These are phyloP conservation scores for Corythaeola cristata DNA, from an alignment of 2,113 vertebrate species.

Conservation along the genomic window DNA sequence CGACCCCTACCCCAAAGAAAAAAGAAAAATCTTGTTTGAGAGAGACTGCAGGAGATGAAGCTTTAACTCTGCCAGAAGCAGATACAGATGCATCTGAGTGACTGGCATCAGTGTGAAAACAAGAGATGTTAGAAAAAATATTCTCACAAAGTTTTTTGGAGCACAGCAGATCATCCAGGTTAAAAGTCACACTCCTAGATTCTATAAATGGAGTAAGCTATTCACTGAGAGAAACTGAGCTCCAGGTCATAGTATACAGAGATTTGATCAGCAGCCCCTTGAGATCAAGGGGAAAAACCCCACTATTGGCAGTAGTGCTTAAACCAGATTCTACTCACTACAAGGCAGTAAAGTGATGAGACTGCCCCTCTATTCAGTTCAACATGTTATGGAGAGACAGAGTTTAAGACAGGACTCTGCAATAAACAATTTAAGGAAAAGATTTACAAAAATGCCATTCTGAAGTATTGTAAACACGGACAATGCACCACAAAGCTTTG, in stretches of 20 bases:
- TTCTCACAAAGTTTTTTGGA: background rate
- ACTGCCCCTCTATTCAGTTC: background rate
- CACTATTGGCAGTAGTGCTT: background rate
- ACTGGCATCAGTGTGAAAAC: background rate
- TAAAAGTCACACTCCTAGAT: background rate
- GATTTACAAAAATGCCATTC: background rate
- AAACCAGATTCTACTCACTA: background rate
- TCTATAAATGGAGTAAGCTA: background rate
- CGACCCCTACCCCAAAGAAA: background rate
- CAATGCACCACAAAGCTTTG: constrained; percentile 8
- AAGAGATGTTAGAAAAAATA: background rate
- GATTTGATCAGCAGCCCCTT: background rate
- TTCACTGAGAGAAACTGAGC: background rate
- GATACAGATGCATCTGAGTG: background rate
- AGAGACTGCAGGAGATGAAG: background rate
- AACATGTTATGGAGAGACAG: background rate
- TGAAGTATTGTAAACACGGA: background rate
- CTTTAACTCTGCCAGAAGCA: background rate
- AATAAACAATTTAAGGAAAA: background rate
- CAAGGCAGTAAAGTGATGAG: background rate
- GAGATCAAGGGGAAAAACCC: background rate
- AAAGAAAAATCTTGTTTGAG: background rate
- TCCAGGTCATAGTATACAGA: background rate
- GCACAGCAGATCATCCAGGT: background rate
- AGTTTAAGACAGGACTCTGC: background rate